Percentiles rank a stretch among this genome's conserved stretches.
Conservation (phyloP, 2,113 vertebrate genomes). For the Orcinus orca region DNA sequence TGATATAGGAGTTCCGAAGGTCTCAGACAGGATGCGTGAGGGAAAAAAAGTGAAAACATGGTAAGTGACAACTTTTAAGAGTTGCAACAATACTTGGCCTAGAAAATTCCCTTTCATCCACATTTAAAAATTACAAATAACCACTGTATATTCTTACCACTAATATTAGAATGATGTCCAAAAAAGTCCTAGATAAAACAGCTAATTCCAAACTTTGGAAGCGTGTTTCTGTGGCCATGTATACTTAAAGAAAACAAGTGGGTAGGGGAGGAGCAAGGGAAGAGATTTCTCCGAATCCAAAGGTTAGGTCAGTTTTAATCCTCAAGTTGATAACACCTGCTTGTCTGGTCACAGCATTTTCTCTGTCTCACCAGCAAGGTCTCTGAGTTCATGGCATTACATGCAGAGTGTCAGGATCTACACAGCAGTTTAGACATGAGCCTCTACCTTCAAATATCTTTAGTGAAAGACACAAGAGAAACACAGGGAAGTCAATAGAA, state of each 20-base stretch:
- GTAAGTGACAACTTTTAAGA: neutral
- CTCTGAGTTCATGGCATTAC: neutral
- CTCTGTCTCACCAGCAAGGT: neutral
- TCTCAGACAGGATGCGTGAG: neutral
- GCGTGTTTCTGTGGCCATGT: neutral
- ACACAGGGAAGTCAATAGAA: neutral
- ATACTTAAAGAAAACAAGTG: neutral
- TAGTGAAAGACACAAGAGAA: neutral
- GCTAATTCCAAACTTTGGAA: neutral
- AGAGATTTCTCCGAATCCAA: neutral
- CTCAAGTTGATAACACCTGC: neutral
- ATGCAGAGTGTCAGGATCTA: neutral
- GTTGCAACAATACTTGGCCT: neutral
- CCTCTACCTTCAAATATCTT: neutral
- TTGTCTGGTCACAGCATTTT: neutral
- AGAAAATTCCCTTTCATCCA: neutral
- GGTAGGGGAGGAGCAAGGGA: neutral
- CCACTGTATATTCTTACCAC: neutral
- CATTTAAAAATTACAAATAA: neutral
- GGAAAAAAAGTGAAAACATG: neutral
- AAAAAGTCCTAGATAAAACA: neutral
- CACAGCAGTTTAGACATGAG: neutral
- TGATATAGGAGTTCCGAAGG: neutral
- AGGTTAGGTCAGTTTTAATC: neutral
- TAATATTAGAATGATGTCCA: neutral